A percentile compares a stretch with the other conserved stretches of the same genome.
These are phyloP conservation scores for Nasonia oneida DNA, from an alignment of 2,888 invertebrate species.

Conservation along the genomic window DNA sequence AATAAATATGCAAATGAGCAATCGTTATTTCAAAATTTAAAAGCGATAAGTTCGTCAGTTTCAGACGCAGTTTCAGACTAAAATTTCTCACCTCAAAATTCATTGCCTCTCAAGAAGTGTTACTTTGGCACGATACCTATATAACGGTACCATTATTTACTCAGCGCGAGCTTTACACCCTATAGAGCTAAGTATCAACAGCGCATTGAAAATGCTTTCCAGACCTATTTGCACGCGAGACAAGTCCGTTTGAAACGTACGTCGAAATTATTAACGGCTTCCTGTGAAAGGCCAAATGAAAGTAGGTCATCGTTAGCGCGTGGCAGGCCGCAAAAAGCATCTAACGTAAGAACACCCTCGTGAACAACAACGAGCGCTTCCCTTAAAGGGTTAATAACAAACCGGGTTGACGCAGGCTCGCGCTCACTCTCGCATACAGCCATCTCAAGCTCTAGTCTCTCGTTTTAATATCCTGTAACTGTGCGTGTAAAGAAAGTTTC, in stretches of 20 bases:
- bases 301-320: neutral
- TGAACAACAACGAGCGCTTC: neutral
- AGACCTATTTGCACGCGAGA: neutral
- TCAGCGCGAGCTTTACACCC: neutral
- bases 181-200: neutral
- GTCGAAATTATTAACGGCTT: neutral
- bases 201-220: neutral
- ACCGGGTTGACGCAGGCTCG: neutral
- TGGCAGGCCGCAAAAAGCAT: neutral
- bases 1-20: too few relatives aligned
- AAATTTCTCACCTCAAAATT: too few relatives aligned
- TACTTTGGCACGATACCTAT: neutral
- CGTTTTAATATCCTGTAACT: slow-evolving; percentile 48
- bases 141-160: neutral
- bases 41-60: neutral
- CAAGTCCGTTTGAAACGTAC: neutral
- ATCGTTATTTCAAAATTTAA: neutral
- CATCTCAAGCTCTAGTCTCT: neutral
- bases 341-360: neutral
- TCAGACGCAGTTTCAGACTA: neutral
- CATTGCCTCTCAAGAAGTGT: too few relatives aligned
- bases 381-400: slow-evolving; percentile 15
- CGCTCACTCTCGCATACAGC: neutral
- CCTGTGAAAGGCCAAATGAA: neutral
- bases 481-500: slow-evolving; percentile 48